Evolutionary conservation across 2,888 invertebrate genomes (phyloP).

Genomic region (Agrilus mali): DNA sequence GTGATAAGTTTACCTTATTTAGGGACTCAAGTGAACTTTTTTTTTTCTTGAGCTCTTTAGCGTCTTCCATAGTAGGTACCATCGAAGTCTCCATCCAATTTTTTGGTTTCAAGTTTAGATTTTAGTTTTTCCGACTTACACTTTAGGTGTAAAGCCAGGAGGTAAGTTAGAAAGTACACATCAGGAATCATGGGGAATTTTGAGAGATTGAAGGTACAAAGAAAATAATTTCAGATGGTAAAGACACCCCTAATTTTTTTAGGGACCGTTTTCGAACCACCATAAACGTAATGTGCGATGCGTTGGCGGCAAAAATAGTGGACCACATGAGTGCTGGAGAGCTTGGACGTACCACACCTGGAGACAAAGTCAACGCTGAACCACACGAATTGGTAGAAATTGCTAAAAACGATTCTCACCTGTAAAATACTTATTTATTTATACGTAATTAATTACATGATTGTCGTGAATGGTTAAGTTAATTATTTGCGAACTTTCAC

Average conservation of each 20-base stretch:
- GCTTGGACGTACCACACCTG: constrained; percentile 35
- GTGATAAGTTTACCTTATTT: no score
- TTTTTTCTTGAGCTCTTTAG: no score
- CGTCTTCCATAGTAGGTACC: no score
- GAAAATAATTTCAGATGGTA: neutral
- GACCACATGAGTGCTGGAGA: constrained; percentile 71
- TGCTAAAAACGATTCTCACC: constrained; percentile 23
- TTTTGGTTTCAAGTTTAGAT: no score
- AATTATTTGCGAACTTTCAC: neutral
- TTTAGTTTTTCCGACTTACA: no score
- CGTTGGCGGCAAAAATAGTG: constrained; percentile 85
- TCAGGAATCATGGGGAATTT: no score
- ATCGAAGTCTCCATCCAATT: no score
- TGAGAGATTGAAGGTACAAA: no score
- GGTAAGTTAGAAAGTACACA: no score
- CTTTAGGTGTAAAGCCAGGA: no score
- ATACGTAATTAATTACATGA: no score
- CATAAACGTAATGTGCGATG: constrained; percentile 92
- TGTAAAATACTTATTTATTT: constrained; percentile 8
- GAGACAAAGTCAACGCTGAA: constrained; percentile 36
- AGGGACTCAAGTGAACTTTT: no score
- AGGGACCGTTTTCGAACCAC: constrained; percentile 81
- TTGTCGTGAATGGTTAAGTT: neutral
- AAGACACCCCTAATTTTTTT: constrained; percentile 24
- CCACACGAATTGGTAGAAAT: constrained; percentile 55